Evolutionary conservation across 64 coral and sea anemone genomes (phyloP), one percentile per base, ranked within the genome.

Genomic region (Platygyra sinensis): DNA sequence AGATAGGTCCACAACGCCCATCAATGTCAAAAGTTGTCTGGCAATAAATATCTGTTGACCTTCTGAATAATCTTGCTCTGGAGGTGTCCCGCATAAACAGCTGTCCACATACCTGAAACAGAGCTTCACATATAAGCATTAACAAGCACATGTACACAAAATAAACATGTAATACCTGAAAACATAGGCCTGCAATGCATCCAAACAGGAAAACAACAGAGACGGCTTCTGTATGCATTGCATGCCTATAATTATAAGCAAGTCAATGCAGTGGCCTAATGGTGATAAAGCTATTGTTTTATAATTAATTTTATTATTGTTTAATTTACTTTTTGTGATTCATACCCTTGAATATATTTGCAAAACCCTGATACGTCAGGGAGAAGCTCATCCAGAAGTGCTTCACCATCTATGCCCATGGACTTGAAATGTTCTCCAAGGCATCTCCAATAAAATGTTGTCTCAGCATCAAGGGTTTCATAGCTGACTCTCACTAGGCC

Each of bases 351-450:
- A 60, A 99, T 90, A 54, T 99, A 99, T 77, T 89, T 74, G 77
- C 97, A 99, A 73, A 93, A 99, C 0, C 63, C 97, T 69, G 97
- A 95, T 8, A 99, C 90, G 60, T 93, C 97, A 36, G 97, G 97
- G 31, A 99, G 72, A 18, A 99, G 79, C 25, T 77, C 59, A 80
- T 99, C 94, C 71, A 99, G 49, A 9, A 91, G 84, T 36, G 91
- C 91, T 71, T 95, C 94, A 39, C 88, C 94, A 24, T 91, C 78
- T 14, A 84, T 77, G 16, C 97, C 94, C 62, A 86, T 86, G 18
- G 86, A 89, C 63, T 91, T 93, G 24, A 87, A 74, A 73, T 99
- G 91, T 49, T 99, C 79, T 18, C 81, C 91, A 55, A 99, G 88
- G 65, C 94, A 91, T 72, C 91, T 90, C 97, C 97, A 99, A 80